Base-by-base conservation (phyloP, 2,797 vertebrate species). In the Acanthurus tractus region DNA sequence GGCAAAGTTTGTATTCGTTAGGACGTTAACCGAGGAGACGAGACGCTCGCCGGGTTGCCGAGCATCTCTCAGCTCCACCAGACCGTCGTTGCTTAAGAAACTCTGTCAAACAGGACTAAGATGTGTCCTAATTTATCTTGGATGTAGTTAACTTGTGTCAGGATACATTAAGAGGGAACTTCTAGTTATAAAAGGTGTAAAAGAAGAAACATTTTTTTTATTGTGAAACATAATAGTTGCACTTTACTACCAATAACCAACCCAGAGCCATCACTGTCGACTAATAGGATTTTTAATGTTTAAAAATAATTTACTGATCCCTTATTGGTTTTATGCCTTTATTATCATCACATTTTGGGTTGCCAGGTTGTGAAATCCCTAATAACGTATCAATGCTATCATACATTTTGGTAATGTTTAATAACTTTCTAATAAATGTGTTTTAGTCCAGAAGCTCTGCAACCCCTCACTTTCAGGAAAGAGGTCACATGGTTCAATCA, bases 41-140 rank as follows among this genome's bases (percentile, higher is more conserved):
- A 49, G 20, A 20, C 17, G 57, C 20, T 20, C 12, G 3, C 13
- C 34, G 17, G 70, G 50, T 54, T 81, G 88, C 87, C 76, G 81
- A 62, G 83, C 82, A 62, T 56, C 50, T 57, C 53, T 42, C 7
- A 52, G n/a, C 61, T 15, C 49, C 8, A 4, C 38, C 12, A 14
- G 63, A 17, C 36, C 18, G 10, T 53, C 0, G 13, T 1, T 10
- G 7, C 55, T 3, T 9, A 7, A n/a, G 23, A 20, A 13, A 13
- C 59, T 62, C 40, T 38, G 63, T 14, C 68, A 34, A 25, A 40
- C 14, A 25, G 6, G 13, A 57, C 34, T 38, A 10, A 38, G 6
- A 25, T 23, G 6, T 8, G 29, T 13, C 63, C 53, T 20, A 3
- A 45, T 15, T 44, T 44, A 7, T 36, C 56, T 46, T 12, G 45